A percentile compares a stretch with the other conserved stretches of the same genome.
Evolutionary conservation across 2,797 vertebrate genomes (phyloP).

Genomic region (Acrossocheilus fasciatus): DNA sequence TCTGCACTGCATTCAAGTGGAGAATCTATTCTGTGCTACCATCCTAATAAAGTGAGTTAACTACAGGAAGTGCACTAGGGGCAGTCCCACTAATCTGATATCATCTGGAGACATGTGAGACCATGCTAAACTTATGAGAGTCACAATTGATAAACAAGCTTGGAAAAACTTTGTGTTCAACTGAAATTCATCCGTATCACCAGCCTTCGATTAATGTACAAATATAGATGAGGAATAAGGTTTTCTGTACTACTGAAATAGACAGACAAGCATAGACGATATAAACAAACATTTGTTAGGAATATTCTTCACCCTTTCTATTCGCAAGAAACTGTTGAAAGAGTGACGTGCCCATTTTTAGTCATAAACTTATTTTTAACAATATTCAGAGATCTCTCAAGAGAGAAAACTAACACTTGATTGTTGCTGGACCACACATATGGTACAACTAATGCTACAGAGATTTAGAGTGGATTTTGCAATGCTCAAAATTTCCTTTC

Average conservation of each 20-base stretch:
- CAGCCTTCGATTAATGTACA: conserved; percentile 37
- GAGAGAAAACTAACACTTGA: background rate
- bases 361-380: background rate
- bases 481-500: background rate
- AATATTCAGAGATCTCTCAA: background rate
- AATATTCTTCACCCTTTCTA: background rate
- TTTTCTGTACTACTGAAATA: background rate
- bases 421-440: background rate
- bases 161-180: background rate
- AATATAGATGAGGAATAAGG: conserved; percentile 8
- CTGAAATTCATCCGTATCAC: conserved; percentile 28
- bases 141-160: conserved; percentile 38
- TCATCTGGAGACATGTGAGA: conserved; percentile 39
- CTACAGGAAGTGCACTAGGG: conserved; percentile 43
- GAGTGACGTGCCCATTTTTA: background rate
- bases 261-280: background rate
- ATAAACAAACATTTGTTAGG: background rate
- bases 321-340: background rate
- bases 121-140: conserved; percentile 26
- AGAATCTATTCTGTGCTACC: conserved; percentile 28
- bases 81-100: conserved; percentile 55
- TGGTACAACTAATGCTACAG: background rate
- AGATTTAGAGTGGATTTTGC: background rate
- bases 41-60: conserved; percentile 42
- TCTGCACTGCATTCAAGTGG: background rate